phyloP scores from a whole-genome alignment of 2,888 invertebrate species.

The Neria commutata region DNA sequence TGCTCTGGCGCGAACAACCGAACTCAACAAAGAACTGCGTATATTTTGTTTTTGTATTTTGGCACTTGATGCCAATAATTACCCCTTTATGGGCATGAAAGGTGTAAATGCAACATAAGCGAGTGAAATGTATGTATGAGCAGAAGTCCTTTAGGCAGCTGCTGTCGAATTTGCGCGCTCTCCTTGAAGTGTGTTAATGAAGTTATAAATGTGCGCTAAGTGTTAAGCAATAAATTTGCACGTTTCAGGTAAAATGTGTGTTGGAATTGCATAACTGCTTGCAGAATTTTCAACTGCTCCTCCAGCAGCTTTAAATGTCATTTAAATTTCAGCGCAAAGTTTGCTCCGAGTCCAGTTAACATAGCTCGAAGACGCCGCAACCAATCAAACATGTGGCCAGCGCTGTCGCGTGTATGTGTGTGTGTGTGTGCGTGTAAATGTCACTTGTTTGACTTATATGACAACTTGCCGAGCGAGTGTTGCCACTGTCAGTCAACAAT shows the following conservation, averaged over 20 bases:
- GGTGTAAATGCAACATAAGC: constrained; percentile 47
- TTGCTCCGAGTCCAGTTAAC: no score
- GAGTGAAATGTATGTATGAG: constrained; percentile 22
- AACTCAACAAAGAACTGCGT: neutral
- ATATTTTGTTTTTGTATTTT: neutral
- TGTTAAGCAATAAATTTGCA: neutral
- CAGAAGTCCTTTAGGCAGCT: neutral
- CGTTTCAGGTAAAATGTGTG: neutral
- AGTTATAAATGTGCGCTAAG: constrained; percentile 33
- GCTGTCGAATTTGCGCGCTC: neutral
- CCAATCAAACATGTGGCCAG: no score
- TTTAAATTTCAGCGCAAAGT: no score
- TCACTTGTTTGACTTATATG: constrained; percentile 12
- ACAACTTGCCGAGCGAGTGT: no score
- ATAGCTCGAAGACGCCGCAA: no score
- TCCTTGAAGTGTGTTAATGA: constrained; percentile 41
- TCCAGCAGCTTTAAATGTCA: neutral
- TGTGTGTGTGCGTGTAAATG: constrained; percentile 13
- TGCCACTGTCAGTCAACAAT: no score
- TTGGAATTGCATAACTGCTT: no score
- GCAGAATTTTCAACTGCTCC: no score
- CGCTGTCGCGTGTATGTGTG: neutral
- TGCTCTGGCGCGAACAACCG: neutral
- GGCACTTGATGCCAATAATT: constrained; percentile 21
- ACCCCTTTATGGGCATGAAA: constrained; percentile 22